These are phyloP conservation scores for Drosophila leonis DNA, from an alignment of 2,888 invertebrate genomes.

Conservation along the genomic window DNA sequence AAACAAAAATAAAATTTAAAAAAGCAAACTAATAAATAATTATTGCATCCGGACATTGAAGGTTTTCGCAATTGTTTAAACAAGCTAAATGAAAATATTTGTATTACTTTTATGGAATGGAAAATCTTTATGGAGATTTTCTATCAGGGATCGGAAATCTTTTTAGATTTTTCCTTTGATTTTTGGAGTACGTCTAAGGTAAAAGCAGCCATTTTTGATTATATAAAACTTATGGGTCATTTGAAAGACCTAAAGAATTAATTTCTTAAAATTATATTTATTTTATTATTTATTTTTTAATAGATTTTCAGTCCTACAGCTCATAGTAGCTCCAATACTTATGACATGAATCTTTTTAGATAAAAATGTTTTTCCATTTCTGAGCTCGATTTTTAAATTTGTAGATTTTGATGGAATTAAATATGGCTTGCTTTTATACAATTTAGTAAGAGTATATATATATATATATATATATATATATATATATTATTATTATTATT, in stretches of 20 bases:
- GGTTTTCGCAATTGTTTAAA: conserved; percentile 24
- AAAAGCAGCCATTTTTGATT: too few relatives aligned
- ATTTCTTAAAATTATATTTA: neutral
- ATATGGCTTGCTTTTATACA: neutral
- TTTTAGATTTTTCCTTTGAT: too few relatives aligned
- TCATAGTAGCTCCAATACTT: too few relatives aligned
- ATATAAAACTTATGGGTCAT: neutral
- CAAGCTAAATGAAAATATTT: conserved; percentile 3
- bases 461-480: conserved; percentile 11
- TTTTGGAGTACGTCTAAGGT: too few relatives aligned
- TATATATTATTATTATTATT: too few relatives aligned
- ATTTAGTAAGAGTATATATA: conserved; percentile 2
- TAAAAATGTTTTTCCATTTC: too few relatives aligned
- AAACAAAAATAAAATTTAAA: neutral
- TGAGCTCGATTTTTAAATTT: neutral
- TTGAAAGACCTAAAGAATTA: neutral
- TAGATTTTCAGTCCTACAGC: neutral
- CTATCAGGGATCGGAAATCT: neutral
- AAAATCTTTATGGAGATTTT: neutral
- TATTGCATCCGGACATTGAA: conserved; percentile 31
- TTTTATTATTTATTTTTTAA: neutral
- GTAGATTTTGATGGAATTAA: neutral
- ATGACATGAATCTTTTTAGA: too few relatives aligned
- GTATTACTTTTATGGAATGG: neutral
- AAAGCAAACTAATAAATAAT: conserved; percentile 38